Percentiles rank a stretch among this genome's conserved stretches.
phyloP scores from a whole-genome alignment of 2,113 vertebrate species.

The Orthonyx spaldingii region DNA sequence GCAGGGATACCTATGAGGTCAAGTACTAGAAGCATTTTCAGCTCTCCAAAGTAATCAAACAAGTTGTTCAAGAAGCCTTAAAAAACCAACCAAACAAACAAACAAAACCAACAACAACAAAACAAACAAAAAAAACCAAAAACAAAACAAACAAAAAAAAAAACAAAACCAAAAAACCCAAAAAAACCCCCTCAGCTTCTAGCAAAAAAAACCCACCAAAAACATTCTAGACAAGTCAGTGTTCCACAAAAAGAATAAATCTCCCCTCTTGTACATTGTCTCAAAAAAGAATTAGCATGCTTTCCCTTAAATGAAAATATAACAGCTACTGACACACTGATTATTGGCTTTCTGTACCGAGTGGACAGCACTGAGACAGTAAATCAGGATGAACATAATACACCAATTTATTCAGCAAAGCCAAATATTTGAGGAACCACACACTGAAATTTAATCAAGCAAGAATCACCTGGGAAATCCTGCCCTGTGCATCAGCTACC shows the following conservation, averaged over 20 bases:
- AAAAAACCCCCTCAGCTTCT: background rate
- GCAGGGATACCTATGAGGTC: background rate
- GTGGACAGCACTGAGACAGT: conserved; percentile 63
- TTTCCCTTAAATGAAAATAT: conserved; percentile 68
- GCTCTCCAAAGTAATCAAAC: background rate
- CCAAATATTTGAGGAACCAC: conserved; percentile 70
- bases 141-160: too few species aligned
- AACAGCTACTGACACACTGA: conserved; percentile 68
- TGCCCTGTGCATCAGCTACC: conserved; percentile 26
- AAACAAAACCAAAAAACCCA: too few species aligned
- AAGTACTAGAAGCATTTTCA: background rate
- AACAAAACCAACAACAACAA: too few species aligned
- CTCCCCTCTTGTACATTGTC: background rate
- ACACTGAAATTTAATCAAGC: conserved; percentile 70
- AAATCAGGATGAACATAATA: conserved; percentile 67
- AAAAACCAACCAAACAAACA: background rate
- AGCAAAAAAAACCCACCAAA: conserved; percentile 28
- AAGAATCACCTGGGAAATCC: conserved; percentile 51
- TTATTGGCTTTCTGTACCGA: conserved; percentile 61
- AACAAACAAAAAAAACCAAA: too few species aligned
- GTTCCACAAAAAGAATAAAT: conserved; percentile 26
- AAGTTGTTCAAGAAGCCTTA: background rate
- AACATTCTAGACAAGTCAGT: background rate
- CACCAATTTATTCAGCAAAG: conserved; percentile 62
- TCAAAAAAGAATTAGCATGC: conserved; percentile 1